Base-by-base conservation (phyloP, 2,113 vertebrate species). In the Hiodon alosoides region DNA sequence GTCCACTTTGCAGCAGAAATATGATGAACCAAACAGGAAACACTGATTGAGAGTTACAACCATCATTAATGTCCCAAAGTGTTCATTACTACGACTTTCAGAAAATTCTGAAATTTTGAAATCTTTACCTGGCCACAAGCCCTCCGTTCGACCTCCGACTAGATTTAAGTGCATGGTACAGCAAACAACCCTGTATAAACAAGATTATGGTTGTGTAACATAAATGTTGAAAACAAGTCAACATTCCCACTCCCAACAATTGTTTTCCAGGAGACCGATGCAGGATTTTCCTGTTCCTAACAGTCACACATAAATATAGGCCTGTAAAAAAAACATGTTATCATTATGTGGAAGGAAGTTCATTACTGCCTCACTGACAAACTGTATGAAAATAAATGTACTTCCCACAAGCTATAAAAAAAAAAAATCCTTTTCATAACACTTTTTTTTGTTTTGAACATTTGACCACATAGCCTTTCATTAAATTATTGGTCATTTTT, bases 271-370 rank as follows among this genome's bases (percentile, higher is more conserved):
- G 62, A 74, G 53, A 9, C 31, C 8, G 72, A 66, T 11, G 67
- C 72, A 61, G 72, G 84, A 88, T 81, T 71, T 82, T 83, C 86
- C 85, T 84, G 82, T 88, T 88, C 85, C 85, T 80, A 87, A 88
- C 84, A 78, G 81, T 81, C 76, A 82, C 81, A 83, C 53, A 85
- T 84, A 89, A 90, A 88, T 87, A 87, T 84, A 81, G 78, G 78
- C 84, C 86, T 79, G 81, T 86, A 89, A 87, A 90, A 90, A 85
- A 90, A 90, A 87, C 85, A 77, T 80, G 86, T 91, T 91, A 90
- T 91, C 88, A 87, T 87, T 80, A 77, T 78, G 81, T 84, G 88
- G 84, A 89, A 92, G 88, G 90, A 93, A 91, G 86, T 87, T 83
- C 78, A 83, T 79, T 80, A 85, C 86, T 65, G 50, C 52, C 51